Evolutionary conservation across 2,113 vertebrate species (phyloP).

Genomic region (Harpagus bidentatus): DNA sequence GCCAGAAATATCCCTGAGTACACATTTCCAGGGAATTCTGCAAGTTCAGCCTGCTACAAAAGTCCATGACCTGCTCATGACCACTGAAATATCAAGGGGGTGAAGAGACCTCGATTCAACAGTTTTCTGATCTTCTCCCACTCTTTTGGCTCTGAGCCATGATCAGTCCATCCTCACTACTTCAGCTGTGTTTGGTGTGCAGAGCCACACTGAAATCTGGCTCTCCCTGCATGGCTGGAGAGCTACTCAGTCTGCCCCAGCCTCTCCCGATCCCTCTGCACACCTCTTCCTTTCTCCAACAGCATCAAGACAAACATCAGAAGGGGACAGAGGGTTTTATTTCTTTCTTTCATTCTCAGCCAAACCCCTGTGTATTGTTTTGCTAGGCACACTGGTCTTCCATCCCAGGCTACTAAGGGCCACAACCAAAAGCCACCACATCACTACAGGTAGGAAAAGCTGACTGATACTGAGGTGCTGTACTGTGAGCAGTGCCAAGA

Average conservation of each 20-base stretch:
- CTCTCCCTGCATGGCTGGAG: background rate
- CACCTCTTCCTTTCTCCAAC: background rate
- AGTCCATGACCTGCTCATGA: background rate
- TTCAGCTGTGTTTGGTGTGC: background rate
- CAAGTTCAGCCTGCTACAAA: background rate
- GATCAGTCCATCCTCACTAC: background rate
- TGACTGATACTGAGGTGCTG: accelerated
- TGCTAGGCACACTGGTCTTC: background rate
- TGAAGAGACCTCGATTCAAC: background rate
- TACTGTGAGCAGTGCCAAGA: background rate
- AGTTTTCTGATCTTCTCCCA: background rate
- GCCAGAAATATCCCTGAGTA: background rate
- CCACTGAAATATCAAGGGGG: background rate
- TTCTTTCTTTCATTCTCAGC: background rate
- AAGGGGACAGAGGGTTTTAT: background rate
- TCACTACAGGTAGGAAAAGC: too few species aligned
- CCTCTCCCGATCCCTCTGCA: background rate
- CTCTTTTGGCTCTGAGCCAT: background rate
- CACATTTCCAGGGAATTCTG: conserved; percentile 17
- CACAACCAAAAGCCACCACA: background rate
- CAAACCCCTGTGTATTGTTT: background rate
- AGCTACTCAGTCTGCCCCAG: background rate
- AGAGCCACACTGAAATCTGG: background rate
- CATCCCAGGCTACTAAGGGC: background rate
- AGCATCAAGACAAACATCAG: background rate